phyloP scores from a whole-genome alignment of 2,797 vertebrate genomes.

The Cyprinella venusta region DNA sequence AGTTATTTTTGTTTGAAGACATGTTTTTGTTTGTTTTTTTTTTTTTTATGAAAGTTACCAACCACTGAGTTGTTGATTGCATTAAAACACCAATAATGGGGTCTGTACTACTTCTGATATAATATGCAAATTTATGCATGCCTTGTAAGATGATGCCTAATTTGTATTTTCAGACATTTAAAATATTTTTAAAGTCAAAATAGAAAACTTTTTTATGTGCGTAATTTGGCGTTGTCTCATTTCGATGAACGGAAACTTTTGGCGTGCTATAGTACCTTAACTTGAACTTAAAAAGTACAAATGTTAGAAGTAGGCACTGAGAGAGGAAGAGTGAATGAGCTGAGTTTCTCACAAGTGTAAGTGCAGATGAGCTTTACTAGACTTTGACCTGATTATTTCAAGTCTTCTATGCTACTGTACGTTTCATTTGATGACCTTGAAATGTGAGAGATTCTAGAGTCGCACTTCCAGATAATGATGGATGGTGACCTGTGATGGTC shows the following conservation, averaged over 20 bases:
- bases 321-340: conserved; percentile 26
- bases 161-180: neutral
- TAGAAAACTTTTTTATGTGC: neutral
- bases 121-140: neutral
- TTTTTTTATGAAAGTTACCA: neutral
- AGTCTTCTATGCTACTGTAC: conserved; percentile 14
- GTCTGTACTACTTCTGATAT: neutral
- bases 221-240: neutral
- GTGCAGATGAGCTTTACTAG: conserved; percentile 6
- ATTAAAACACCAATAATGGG: conserved; percentile 8
- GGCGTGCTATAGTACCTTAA: neutral
- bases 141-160: conserved; percentile 1
- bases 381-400: conserved; percentile 53
- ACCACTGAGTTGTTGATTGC: neutral
- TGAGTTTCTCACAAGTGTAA: conserved; percentile 28
- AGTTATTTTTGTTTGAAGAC: neutral
- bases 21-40: neutral
- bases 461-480: conserved; percentile 51
- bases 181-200: neutral
- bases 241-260: neutral
- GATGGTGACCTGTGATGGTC: conserved; percentile 19
- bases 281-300: neutral
- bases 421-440: conserved; percentile 51
- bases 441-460: conserved; percentile 27
- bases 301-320: neutral